phyloP scores from a whole-genome alignment of 2,113 vertebrate genomes.

The Catharus bicknelli region DNA sequence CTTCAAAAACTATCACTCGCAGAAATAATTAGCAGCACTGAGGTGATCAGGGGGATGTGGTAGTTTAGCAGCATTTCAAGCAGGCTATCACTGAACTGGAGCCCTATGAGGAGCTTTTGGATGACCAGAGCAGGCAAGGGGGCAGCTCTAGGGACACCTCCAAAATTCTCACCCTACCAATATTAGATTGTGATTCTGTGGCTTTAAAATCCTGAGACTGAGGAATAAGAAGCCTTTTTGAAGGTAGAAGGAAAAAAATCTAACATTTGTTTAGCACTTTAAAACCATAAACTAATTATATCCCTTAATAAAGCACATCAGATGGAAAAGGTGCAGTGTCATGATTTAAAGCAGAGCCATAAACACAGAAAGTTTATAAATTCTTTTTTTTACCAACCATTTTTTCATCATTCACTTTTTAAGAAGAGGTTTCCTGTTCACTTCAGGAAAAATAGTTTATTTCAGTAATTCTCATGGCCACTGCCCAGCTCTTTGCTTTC shows the following conservation, averaged over 20 bases:
- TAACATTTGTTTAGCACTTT: neutral
- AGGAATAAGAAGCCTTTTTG: neutral
- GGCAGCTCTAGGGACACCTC: rapidly evolving
- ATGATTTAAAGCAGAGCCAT: neutral
- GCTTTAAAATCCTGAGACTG: neutral
- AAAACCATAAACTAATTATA: neutral
- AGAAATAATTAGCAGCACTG: neutral
- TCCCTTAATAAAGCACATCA: neutral
- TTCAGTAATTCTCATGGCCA: neutral
- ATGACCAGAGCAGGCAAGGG: neutral
- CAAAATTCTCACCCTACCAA: neutral
- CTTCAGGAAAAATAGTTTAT: neutral
- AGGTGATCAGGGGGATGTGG: neutral
- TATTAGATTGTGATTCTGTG: neutral
- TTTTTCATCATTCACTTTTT: neutral
- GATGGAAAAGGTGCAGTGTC: neutral
- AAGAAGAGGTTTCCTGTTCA: neutral
- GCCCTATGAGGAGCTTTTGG: neutral
- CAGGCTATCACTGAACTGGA: neutral
- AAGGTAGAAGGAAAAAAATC: neutral
- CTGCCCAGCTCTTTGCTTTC: neutral
- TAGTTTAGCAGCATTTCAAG: neutral
- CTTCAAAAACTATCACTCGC: neutral
- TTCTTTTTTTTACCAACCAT: neutral
- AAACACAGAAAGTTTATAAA: neutral